Evolutionary conservation across 2,797 vertebrate genomes (phyloP), one percentile per base, ranked within the genome.

Genomic region (Eulemur albifrons): DNA sequence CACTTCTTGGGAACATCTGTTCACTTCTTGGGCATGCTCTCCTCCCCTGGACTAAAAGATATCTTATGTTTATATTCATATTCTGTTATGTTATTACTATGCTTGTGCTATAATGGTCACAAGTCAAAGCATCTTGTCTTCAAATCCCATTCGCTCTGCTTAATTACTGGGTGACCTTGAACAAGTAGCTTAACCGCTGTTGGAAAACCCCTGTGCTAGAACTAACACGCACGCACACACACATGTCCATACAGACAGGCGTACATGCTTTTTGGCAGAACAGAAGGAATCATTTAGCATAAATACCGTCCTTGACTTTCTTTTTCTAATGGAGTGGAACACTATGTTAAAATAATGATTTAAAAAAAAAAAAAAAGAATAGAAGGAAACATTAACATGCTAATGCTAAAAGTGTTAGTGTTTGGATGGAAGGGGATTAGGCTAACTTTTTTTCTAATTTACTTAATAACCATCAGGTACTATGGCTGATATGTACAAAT

Each of bases 291-390:
- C 17, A 27, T 27, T 12, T 48, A 20, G 10, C 13, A 5, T 85
- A 67, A 85, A 63, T 38, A 77, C 45, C 82, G 70, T 90, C 67
- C 43, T 85, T 95, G 63, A 21, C 79, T 83, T 92, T 95, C 63
- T 38, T 76, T 23, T 95, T 95, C 80, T 75, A 9, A 57, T 54
- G 3, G 67, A 81, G 8, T 54, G 10, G 65, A 96, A 86, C 35
- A 13, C 30, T 72, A 40, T 76, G 48, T 61, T 38, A 50, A 85
- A 82, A 43, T 21, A 30, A 87, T 20, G 18, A 52, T 38, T 52
- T 23, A 27, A 93, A 32, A 45, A 67, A 75, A 61, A 77, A 81
- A 40, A 40, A 40, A 40, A 50, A 65, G 40, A 91, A 27, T 17
- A 40, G 23, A 35, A 50, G n/a, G 77, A 85, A 87, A 59, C 23